These are phyloP conservation scores for Hecatera dysodea DNA, from an alignment of 2,888 invertebrate genomes.

Conservation along the genomic window DNA sequence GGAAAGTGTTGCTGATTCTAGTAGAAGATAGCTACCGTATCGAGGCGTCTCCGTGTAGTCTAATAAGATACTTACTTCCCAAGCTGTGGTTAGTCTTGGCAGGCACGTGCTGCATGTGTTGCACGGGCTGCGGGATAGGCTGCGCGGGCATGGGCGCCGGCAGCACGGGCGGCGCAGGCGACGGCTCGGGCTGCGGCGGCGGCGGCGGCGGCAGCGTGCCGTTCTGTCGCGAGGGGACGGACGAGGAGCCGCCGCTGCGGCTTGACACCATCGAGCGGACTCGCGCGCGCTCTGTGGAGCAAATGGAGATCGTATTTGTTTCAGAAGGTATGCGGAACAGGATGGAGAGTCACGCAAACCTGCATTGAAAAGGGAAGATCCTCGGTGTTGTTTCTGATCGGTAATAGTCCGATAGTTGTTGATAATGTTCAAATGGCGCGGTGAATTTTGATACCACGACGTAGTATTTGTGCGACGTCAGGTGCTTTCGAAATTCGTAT, in stretches of 20 bases:
- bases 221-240: conserved; percentile 71
- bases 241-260: conserved; percentile 72
- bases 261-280: conserved; percentile 75
- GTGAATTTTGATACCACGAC: too few relatives aligned
- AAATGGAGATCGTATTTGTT: neutral
- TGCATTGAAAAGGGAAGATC: neutral
- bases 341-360: neutral
- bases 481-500: too few relatives aligned
- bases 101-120: conserved; percentile 62
- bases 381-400: too few relatives aligned
- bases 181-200: conserved; percentile 65
- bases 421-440: too few relatives aligned
- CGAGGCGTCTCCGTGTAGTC: too few relatives aligned
- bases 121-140: conserved; percentile 51
- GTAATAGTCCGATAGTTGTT: too few relatives aligned
- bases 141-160: conserved; percentile 26
- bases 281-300: conserved; percentile 77
- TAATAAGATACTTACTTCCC: conserved; percentile 61
- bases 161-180: conserved; percentile 14
- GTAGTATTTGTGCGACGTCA: too few relatives aligned
- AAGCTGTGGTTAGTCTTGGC: conserved; percentile 70
- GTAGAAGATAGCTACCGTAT: too few relatives aligned
- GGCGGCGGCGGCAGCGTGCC: conserved; percentile 74
- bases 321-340: too few relatives aligned
- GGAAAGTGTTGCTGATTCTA: too few relatives aligned